These are phyloP conservation scores for Acanthisitta chloris DNA, from an alignment of 2,113 vertebrate species.

Conservation along the genomic window DNA sequence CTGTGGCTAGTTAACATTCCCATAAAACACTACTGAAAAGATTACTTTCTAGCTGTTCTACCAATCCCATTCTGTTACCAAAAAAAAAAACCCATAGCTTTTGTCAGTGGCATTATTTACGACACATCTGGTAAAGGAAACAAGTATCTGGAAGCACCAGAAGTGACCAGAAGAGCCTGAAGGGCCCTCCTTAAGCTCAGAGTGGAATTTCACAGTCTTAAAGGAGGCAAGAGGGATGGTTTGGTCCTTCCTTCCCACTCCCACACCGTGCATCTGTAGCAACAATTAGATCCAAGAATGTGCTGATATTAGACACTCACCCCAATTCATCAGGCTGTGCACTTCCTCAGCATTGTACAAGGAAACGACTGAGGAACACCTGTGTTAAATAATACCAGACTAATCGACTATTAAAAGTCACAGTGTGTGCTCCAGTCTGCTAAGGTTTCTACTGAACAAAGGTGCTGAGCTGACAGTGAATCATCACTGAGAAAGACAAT, in stretches of 20 bases:
- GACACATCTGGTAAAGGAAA: not conserved
- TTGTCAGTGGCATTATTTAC: not conserved
- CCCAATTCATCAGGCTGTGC: not conserved
- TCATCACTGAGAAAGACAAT: slow-evolving; percentile 16
- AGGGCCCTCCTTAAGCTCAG: not conserved
- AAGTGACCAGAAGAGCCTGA: not conserved
- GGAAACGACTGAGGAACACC: slow-evolving; percentile 1
- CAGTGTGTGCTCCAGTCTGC: not conserved
- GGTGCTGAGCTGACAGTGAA: not conserved
- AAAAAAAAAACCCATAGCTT: not conserved
- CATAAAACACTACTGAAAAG: not conserved
- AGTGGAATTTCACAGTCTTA: not conserved
- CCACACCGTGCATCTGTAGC: not conserved
- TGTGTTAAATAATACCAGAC: not conserved
- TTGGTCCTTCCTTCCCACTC: not conserved
- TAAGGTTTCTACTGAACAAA: slow-evolving; percentile 2
- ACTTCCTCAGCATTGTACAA: not conserved
- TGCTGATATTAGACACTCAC: not conserved
- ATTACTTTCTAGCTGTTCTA: not conserved
- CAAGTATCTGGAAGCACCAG: not conserved
- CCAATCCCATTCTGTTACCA: not conserved
- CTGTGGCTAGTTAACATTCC: not conserved
- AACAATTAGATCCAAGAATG: not conserved
- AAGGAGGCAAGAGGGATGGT: not conserved
- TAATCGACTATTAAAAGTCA: not conserved